phyloP scores from a whole-genome alignment of 1,140 invertebrate genomes.

The Drosophila grimshawi region DNA sequence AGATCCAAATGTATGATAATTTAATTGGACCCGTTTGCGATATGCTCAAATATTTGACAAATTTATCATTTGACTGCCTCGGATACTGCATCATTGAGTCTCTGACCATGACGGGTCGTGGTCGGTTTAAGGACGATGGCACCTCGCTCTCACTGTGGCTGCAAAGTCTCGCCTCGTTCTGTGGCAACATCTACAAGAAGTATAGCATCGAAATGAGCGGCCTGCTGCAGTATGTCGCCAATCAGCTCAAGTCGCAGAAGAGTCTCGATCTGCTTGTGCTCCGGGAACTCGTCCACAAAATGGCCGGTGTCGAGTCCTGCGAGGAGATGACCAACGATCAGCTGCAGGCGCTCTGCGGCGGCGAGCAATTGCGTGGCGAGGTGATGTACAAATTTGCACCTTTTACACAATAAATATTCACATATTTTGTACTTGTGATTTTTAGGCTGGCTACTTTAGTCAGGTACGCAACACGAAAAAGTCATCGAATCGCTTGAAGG shows the following conservation, averaged over 20 bases:
- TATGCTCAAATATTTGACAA: constrained; percentile 98
- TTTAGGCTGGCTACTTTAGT: constrained; percentile 95
- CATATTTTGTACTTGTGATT: background rate
- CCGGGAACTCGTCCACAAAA: constrained; percentile 99
- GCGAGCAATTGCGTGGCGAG: constrained; percentile 97
- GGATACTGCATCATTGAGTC: constrained; percentile 98
- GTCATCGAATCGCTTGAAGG: constrained; percentile 97
- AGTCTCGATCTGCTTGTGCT: constrained; percentile 97
- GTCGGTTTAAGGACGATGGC: constrained; percentile 94
- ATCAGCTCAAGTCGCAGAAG: constrained; percentile 98
- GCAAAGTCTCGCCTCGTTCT: constrained; percentile 96
- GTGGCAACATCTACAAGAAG: constrained; percentile 98
- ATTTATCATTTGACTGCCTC: constrained; percentile 97
- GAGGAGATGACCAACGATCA: constrained; percentile 99
- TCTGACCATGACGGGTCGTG: constrained; percentile 90
- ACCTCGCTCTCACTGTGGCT: constrained; percentile 98
- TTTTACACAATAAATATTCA: background rate
- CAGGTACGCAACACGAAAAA: constrained; percentile 98
- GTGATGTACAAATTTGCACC: constrained; percentile 84
- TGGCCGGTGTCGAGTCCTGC: constrained; percentile 98
- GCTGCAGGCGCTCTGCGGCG: constrained; percentile 97
- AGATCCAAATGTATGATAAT: constrained; percentile 99
- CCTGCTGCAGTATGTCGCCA: constrained; percentile 97
- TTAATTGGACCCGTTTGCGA: constrained; percentile 98
- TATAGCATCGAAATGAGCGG: constrained; percentile 98